These are phyloP conservation scores for Myrmophylax atrothorax DNA, from an alignment of 2,113 vertebrate species.

Conservation along the genomic window DNA sequence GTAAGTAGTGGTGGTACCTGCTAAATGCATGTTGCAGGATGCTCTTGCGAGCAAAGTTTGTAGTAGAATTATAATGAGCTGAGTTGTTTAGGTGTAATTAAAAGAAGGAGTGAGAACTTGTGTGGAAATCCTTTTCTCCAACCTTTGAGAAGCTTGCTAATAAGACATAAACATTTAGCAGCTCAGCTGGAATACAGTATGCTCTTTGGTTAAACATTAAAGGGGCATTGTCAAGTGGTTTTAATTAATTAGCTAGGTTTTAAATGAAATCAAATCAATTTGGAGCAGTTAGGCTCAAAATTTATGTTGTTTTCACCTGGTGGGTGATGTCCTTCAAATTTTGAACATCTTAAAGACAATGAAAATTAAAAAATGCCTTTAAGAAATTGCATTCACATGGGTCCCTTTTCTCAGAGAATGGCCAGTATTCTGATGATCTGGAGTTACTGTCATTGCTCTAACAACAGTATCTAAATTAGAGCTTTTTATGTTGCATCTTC, in stretches of 20 bases:
- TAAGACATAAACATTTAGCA: constrained; percentile 40
- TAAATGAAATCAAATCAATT: constrained; percentile 41
- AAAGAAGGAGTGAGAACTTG: background rate
- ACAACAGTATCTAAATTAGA: background rate
- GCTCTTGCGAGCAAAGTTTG: background rate
- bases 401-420: background rate
- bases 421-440: background rate
- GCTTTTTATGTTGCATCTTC: background rate
- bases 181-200: constrained; percentile 31
- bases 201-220: constrained; percentile 53
- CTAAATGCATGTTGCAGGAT: background rate
- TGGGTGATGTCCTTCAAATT: background rate
- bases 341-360: background rate
- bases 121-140: background rate
- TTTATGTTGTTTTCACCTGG: constrained; percentile 42
- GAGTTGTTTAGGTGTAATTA: constrained; percentile 32
- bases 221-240: constrained; percentile 8
- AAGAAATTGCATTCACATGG: background rate
- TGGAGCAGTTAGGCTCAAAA: constrained; percentile 25
- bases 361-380: background rate
- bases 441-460: background rate
- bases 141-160: constrained; percentile 30
- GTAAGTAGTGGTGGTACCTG: background rate
- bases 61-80: constrained; percentile 3
- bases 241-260: constrained; percentile 54